Conservation (phyloP, 1,140 invertebrate species). For the Aphaenogaster ashmeadi region DNA sequence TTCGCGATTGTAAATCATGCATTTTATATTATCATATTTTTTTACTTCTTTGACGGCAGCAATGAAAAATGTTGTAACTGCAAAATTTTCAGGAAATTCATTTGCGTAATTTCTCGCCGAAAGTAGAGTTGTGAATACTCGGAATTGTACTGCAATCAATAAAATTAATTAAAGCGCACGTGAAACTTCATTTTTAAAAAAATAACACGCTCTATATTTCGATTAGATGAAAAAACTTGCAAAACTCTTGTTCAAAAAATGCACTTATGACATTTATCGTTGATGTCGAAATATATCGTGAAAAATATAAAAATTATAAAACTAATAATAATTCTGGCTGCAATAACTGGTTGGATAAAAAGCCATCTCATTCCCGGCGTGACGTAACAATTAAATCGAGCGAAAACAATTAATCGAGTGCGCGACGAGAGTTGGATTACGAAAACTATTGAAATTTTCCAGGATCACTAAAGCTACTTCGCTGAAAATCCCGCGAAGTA, state of each 20-base stretch:
- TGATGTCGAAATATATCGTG: not conserved
- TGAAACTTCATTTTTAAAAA: not conserved
- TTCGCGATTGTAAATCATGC: not conserved
- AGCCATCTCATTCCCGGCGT: not conserved
- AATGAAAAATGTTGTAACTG: not conserved
- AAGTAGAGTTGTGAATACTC: not conserved
- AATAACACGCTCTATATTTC: not conserved
- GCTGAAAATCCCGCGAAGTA: slow-evolving; percentile 31
- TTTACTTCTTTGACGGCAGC: not conserved
- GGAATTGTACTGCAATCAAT: not conserved
- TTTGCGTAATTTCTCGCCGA: not conserved
- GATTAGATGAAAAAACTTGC: not conserved
- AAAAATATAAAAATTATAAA: not conserved
- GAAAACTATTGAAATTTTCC: slow-evolving; percentile 40
- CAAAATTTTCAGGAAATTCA: not conserved
- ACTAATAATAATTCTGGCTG: not conserved
- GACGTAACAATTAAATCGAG: slow-evolving; percentile 30
- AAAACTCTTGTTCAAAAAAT: not conserved
- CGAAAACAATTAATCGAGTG: slow-evolving; percentile 20
- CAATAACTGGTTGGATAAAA: not conserved
- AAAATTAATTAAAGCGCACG: not conserved
- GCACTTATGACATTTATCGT: not conserved
- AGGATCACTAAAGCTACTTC: not conserved
- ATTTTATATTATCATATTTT: too few species aligned
- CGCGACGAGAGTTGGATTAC: slow-evolving; percentile 27